Conservation (phyloP, 2,113 vertebrate genomes). For the Seriola aureovittata region DNA sequence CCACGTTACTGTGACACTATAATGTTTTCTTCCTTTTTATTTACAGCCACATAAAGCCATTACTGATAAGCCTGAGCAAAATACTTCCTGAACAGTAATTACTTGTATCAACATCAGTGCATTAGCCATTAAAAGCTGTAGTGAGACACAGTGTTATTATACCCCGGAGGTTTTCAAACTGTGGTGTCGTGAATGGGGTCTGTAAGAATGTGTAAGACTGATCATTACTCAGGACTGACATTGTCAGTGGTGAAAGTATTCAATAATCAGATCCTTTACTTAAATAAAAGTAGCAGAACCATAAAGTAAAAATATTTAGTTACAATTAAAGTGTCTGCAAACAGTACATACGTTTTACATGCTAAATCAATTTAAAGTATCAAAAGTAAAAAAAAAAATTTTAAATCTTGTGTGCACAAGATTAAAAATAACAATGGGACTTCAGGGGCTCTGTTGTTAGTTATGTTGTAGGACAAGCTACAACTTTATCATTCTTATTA, state of each 20-base stretch:
- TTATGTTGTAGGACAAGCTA: not conserved
- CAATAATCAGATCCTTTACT: not conserved
- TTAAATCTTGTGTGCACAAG: no score
- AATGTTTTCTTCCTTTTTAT: conserved; percentile 13
- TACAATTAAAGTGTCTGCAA: not conserved
- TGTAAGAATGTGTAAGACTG: not conserved
- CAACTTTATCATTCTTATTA: not conserved
- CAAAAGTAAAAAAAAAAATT: no score
- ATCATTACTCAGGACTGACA: not conserved
- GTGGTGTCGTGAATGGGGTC: no score
- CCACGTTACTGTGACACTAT: not conserved
- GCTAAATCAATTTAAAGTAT: not conserved
- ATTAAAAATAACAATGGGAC: no score
- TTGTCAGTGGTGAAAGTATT: not conserved
- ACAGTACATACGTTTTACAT: not conserved
- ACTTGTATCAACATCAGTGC: not conserved
- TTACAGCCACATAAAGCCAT: not conserved
- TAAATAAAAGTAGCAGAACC: not conserved
- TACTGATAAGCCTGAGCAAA: not conserved
- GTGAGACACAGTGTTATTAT: not conserved
- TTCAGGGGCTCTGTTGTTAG: no score
- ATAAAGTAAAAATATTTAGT: not conserved
- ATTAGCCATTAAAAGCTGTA: not conserved
- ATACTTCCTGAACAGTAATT: conserved; percentile 11
- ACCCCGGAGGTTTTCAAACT: not conserved